A percentile compares a stretch with the other conserved stretches of the same genome.
Evolutionary conservation across 1,140 invertebrate species (phyloP).

Genomic region (Polyergus mexicanus): DNA sequence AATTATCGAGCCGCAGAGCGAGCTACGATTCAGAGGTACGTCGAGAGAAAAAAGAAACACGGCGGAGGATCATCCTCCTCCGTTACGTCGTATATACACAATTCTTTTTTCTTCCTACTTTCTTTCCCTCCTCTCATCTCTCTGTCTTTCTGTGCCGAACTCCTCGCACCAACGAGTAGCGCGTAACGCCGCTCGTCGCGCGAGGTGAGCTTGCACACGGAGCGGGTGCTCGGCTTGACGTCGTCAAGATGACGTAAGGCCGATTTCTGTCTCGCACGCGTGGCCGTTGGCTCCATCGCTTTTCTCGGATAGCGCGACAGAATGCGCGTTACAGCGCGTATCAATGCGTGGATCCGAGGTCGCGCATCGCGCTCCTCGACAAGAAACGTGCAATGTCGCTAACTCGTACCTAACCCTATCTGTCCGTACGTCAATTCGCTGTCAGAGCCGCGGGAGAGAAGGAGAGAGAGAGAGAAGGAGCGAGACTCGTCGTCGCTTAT

Average conservation of each 20-base stretch:
- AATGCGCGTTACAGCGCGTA: neutral
- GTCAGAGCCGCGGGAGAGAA: conserved; percentile 9
- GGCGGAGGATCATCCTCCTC: conserved; percentile 37
- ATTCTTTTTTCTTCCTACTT: neutral
- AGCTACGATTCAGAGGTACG: conserved; percentile 91
- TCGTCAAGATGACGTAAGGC: conserved; percentile 79
- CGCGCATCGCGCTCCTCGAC: neutral
- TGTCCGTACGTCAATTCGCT: conserved; percentile 29
- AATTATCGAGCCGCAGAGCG: conserved; percentile 91
- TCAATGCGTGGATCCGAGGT: neutral
- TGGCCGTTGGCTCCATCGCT: neutral
- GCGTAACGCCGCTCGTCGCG: neutral
- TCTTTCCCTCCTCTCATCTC: neutral
- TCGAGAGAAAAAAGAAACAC: conserved; percentile 1
- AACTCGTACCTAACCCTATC: conserved; percentile 49
- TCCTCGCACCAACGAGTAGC: neutral
- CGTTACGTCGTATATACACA: conserved; percentile 10
- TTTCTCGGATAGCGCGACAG: neutral
- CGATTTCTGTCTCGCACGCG: conserved; percentile 12
- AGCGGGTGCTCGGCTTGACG: conserved; percentile 11
- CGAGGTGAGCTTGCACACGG: conserved; percentile 56
- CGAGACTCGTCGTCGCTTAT: neutral
- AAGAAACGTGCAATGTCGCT: conserved; percentile 21
- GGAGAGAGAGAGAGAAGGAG: too few relatives aligned
- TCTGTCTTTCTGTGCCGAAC: neutral